These are phyloP conservation scores for Pandion haliaetus DNA, from an alignment of 2,113 vertebrate species.

Conservation along the genomic window DNA sequence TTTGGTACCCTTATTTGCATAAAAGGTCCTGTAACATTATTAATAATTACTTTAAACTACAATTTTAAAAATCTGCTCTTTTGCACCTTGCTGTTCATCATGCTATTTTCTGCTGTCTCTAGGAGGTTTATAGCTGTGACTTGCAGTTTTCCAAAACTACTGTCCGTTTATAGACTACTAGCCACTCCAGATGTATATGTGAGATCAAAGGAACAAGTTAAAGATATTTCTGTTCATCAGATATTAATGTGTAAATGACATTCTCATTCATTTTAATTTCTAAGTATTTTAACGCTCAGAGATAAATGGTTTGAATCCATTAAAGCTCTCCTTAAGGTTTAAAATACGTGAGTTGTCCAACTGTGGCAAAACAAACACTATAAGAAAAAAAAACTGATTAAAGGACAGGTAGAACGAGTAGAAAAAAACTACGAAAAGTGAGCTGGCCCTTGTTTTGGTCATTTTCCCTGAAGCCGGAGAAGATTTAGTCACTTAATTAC, in stretches of 20 bases:
- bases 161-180: not conserved
- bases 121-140: not conserved
- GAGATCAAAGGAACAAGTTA: not conserved
- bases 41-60: not conserved
- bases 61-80: not conserved
- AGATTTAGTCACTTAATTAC: not conserved
- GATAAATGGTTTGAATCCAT: not conserved
- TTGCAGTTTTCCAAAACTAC: not conserved
- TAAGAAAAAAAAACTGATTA: not conserved
- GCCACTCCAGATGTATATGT: accelerated
- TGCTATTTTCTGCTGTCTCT: not conserved
- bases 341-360: not conserved
- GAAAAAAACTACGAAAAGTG: not conserved
- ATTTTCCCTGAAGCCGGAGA: not conserved
- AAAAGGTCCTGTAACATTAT: not conserved
- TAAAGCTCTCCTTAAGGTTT: not conserved
- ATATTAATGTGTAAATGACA: not conserved
- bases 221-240: not conserved
- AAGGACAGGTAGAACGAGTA: not conserved
- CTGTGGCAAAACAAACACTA: not conserved
- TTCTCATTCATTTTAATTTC: not conserved
- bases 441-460: not conserved
- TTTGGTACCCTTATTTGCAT: not conserved
- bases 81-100: not conserved
- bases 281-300: not conserved